Evolutionary conservation across 1,140 invertebrate species (phyloP).

Genomic region (Drosophila rufa): DNA sequence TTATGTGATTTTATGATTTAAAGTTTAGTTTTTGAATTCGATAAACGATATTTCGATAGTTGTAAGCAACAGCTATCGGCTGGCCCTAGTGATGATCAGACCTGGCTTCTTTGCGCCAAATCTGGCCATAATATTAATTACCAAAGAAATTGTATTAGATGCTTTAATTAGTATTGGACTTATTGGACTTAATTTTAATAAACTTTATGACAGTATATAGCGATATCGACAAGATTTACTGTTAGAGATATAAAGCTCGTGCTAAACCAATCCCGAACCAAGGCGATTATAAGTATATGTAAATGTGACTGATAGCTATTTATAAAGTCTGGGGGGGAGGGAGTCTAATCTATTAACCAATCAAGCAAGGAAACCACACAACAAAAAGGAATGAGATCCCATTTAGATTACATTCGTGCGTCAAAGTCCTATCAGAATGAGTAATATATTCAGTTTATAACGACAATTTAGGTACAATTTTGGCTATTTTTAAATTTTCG

Average conservation of each 20-base stretch:
- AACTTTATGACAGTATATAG: background rate
- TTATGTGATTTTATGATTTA: background rate
- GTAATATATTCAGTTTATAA: background rate
- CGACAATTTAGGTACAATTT: background rate
- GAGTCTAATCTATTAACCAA: background rate
- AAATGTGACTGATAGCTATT: slow-evolving; percentile 1
- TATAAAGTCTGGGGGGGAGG: background rate
- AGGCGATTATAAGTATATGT: background rate
- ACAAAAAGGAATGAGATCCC: background rate
- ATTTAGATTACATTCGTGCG: slow-evolving; percentile 19
- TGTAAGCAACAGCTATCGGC: background rate
- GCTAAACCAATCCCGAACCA: background rate
- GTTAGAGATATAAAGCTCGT: background rate
- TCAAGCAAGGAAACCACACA: background rate
- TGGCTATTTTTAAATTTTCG: slow-evolving; percentile 2
- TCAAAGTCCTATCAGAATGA: slow-evolving; percentile 2
- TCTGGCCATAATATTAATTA: background rate
- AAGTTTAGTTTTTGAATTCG: background rate
- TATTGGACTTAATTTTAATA: background rate
- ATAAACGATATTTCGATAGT: slow-evolving; percentile 1
- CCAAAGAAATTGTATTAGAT: slow-evolving; percentile 1
- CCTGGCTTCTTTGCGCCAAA: background rate
- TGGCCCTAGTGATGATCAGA: background rate
- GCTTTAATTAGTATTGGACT: background rate
- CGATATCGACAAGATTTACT: background rate